Conservation (phyloP, 1,140 invertebrate genomes). For the Drosophila parvula region DNA sequence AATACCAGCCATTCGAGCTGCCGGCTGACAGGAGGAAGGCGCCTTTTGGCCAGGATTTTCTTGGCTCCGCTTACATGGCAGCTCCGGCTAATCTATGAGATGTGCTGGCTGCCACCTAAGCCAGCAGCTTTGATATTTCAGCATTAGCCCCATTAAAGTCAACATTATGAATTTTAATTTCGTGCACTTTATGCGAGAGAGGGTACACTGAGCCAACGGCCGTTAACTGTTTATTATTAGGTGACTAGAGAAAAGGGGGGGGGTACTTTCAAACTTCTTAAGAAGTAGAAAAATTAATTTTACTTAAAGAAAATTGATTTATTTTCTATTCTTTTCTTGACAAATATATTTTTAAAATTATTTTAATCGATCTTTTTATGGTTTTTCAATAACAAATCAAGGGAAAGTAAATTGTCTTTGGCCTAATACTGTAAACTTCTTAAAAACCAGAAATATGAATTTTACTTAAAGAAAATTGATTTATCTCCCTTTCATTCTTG, state of each 20-base stretch:
- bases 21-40: conserved; percentile 37
- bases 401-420: too few species aligned
- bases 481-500: too few species aligned
- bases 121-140: conserved; percentile 71
- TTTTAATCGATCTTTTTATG: too few species aligned
- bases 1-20: conserved; percentile 34
- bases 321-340: too few species aligned
- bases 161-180: conserved; percentile 75
- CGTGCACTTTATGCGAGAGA: conserved; percentile 42
- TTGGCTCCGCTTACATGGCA: conserved; percentile 48
- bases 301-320: too few species aligned
- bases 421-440: too few species aligned
- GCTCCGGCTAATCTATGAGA: conserved; percentile 66
- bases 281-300: neutral
- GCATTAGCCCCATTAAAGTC: conserved; percentile 71
- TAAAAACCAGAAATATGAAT: too few species aligned
- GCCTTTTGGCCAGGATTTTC: conserved; percentile 48
- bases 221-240: conserved; percentile 3
- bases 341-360: too few species aligned
- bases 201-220: conserved; percentile 17
- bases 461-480: too few species aligned
- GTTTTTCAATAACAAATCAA: too few species aligned
- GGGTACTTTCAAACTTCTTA: neutral
- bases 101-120: conserved; percentile 62
- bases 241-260: neutral